Evolutionary conservation across 2,888 invertebrate genomes (phyloP).

Genomic region (Hypercompe scribonia): DNA sequence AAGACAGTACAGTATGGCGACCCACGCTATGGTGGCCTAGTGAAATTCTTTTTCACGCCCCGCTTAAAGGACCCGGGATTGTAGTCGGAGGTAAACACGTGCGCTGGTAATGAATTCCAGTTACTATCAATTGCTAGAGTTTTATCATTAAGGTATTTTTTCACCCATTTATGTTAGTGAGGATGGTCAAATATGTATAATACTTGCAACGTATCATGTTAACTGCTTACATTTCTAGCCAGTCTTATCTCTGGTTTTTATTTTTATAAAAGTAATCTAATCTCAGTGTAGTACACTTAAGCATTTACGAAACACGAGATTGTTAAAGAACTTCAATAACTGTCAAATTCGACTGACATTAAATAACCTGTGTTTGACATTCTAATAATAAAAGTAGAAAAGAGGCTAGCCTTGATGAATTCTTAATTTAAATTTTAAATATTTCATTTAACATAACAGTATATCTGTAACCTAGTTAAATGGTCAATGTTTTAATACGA

Average conservation of each 20-base stretch:
- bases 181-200: background rate
- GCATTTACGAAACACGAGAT: conserved; percentile 8
- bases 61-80: no score
- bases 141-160: no score
- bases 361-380: background rate
- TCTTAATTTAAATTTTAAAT: background rate
- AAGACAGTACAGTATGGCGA: no score
- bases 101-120: no score
- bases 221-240: background rate
- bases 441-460: background rate
- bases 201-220: background rate
- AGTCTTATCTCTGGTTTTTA: background rate
- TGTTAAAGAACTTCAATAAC: background rate
- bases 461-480: background rate
- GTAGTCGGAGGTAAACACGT: no score
- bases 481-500: background rate
- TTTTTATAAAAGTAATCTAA: conserved; percentile 16
- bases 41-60: no score
- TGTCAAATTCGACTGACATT: background rate
- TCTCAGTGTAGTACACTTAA: conserved; percentile 6
- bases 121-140: no score
- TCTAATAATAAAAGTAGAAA: background rate
- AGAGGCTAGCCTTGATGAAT: background rate
- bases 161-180: no score
- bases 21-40: no score